Conservation (phyloP, 2,888 invertebrate species). For the Neoscelio sp. region DNA sequence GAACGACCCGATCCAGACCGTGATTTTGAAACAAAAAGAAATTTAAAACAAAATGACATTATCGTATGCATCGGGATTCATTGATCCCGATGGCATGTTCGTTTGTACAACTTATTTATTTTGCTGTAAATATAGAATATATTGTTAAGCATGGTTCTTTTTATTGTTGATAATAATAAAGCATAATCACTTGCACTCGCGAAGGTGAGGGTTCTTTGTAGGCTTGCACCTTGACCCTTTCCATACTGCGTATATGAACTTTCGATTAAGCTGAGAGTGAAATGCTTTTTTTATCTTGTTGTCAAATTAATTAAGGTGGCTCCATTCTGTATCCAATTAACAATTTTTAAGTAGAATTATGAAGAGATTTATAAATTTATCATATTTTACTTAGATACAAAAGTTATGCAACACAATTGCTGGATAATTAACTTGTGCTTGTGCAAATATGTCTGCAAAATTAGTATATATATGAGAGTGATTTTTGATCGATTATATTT, state of each 20-base stretch:
- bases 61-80: constrained; percentile 25
- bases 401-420: no score
- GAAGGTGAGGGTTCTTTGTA: constrained; percentile 81
- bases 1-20: neutral
- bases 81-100: constrained; percentile 23
- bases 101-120: constrained; percentile 65
- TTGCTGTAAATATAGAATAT: constrained; percentile 71
- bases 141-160: constrained; percentile 80
- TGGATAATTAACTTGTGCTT: no score
- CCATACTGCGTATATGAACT: constrained; percentile 21
- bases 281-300: constrained; percentile 10
- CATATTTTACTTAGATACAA: no score
- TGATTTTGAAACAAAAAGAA: constrained; percentile 15
- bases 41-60: constrained; percentile 13
- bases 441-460: no score
- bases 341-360: neutral
- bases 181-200: constrained; percentile 76
- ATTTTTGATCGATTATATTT: no score
- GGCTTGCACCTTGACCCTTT: constrained; percentile 78
- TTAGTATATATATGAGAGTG: no score
- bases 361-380: no score
- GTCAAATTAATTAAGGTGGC: constrained; percentile 1
- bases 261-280: neutral
- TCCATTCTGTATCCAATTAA: no score
- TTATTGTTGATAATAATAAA: constrained; percentile 80